phyloP scores from a whole-genome alignment of 2,113 vertebrate species.

The Megaptera novaeangliae region DNA sequence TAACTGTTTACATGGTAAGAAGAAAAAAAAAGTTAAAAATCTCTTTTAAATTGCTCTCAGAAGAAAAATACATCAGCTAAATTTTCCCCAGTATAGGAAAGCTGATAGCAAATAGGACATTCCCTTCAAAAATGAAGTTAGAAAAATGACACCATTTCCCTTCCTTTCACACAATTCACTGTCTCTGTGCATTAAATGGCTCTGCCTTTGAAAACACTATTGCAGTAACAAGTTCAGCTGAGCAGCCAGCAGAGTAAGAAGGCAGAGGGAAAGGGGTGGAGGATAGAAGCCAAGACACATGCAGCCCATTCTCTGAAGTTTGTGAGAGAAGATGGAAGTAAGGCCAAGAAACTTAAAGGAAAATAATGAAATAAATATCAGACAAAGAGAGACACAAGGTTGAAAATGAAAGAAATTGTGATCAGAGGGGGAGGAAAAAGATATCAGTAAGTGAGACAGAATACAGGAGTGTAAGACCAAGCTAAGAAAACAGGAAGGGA shows the following conservation, averaged over 20 bases:
- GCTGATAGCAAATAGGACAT: neutral
- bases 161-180: slow-evolving; percentile 25
- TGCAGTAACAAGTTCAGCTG: slow-evolving; percentile 64
- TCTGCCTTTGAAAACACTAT: slow-evolving; percentile 66
- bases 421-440: neutral
- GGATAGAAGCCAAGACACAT: neutral
- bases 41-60: slow-evolving; percentile 48
- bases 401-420: slow-evolving; percentile 32
- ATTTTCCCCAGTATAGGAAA: neutral
- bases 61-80: slow-evolving; percentile 31
- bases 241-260: slow-evolving; percentile 28
- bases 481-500: neutral
- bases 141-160: slow-evolving; percentile 15
- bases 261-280: neutral
- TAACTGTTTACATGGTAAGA: slow-evolving; percentile 36
- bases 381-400: slow-evolving; percentile 63
- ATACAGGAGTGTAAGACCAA: slow-evolving; percentile 35
- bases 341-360: slow-evolving; percentile 29
- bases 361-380: slow-evolving; percentile 76
- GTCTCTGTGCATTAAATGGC: slow-evolving; percentile 43
- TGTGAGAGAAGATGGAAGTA: neutral
- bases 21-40: slow-evolving; percentile 58
- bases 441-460: slow-evolving; percentile 21
- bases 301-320: slow-evolving; percentile 58
- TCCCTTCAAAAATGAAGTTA: slow-evolving; percentile 37